A percentile compares a stretch with the other conserved stretches of the same genome.
phyloP scores from a whole-genome alignment of 1,140 invertebrate genomes.

The Trichonephila clavipes region DNA sequence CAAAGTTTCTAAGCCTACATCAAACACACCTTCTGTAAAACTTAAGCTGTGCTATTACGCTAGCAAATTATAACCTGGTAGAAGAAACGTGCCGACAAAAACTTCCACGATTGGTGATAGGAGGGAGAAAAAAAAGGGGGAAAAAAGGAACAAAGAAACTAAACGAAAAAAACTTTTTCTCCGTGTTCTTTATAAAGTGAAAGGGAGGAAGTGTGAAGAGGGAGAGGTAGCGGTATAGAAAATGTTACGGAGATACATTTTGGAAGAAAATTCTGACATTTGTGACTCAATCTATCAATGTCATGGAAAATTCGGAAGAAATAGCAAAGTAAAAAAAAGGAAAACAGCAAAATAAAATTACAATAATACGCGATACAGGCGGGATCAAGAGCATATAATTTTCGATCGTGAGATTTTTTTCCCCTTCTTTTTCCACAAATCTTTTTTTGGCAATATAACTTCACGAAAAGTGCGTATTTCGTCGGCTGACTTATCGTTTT shows the following conservation, averaged over 20 bases:
- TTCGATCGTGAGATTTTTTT: slow-evolving; percentile 39
- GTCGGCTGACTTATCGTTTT: slow-evolving; percentile 20
- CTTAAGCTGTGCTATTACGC: slow-evolving; percentile 45
- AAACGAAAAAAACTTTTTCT: not conserved
- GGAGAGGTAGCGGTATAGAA: not conserved
- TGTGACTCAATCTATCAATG: slow-evolving; percentile 71
- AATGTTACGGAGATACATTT: slow-evolving; percentile 42
- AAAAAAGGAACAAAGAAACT: slow-evolving; percentile 27
- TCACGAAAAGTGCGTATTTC: not conserved
- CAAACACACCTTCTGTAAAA: slow-evolving; percentile 65
- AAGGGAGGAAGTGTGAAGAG: not conserved
- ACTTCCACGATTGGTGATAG: not conserved
- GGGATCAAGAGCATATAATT: slow-evolving; percentile 51
- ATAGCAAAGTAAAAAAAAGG: not conserved
- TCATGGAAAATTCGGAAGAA: slow-evolving; percentile 54
- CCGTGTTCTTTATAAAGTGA: not conserved
- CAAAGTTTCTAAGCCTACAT: slow-evolving; percentile 19
- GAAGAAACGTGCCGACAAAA: not conserved
- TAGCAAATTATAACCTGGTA: slow-evolving; percentile 30
- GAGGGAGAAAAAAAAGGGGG: not conserved
- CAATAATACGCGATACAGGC: slow-evolving; percentile 48
- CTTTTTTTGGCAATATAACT: not conserved
- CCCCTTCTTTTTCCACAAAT: not conserved
- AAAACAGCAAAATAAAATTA: slow-evolving; percentile 63
- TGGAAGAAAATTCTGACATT: slow-evolving; percentile 57